These are phyloP conservation scores for Cossypha heuglini DNA, from an alignment of 2,797 vertebrate species.

Conservation along the genomic window DNA sequence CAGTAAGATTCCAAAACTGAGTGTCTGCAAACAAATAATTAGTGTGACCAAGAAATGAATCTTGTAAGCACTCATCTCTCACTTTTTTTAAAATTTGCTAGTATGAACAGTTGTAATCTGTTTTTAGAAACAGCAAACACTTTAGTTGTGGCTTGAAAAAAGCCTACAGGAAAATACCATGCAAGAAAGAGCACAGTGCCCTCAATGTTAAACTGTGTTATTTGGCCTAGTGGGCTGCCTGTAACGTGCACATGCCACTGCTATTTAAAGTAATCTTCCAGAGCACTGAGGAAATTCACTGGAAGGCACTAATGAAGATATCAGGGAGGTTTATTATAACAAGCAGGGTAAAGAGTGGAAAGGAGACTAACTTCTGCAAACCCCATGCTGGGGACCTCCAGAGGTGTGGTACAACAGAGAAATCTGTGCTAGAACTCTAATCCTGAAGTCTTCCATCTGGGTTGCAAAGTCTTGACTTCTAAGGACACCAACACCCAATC, in stretches of 20 bases:
- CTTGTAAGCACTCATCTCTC: not conserved
- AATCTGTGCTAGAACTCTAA: not conserved
- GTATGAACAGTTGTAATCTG: not conserved
- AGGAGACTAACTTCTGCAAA: not conserved
- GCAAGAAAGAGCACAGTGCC: not conserved
- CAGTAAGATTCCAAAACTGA: not conserved
- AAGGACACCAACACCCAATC: not conserved
- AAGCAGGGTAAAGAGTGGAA: not conserved
- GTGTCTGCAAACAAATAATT: not conserved
- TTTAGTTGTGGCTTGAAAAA: not conserved
- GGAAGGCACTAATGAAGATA: not conserved
- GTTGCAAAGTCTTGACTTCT: not conserved
- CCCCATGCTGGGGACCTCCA: not conserved
- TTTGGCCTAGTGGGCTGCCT: not conserved
- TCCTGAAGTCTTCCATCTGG: not conserved
- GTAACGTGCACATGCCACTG: not conserved
- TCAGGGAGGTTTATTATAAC: not conserved
- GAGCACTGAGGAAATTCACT: not conserved
- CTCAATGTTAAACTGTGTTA: not conserved
- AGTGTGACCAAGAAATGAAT: not conserved
- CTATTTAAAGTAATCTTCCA: not conserved
- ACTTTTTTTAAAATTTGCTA: not conserved
- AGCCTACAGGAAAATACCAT: not conserved
- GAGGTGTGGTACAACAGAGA: not conserved
- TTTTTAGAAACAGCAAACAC: not conserved